Base-by-base conservation (phyloP, 2,797 vertebrate species). In the Molossus alvarezi region DNA sequence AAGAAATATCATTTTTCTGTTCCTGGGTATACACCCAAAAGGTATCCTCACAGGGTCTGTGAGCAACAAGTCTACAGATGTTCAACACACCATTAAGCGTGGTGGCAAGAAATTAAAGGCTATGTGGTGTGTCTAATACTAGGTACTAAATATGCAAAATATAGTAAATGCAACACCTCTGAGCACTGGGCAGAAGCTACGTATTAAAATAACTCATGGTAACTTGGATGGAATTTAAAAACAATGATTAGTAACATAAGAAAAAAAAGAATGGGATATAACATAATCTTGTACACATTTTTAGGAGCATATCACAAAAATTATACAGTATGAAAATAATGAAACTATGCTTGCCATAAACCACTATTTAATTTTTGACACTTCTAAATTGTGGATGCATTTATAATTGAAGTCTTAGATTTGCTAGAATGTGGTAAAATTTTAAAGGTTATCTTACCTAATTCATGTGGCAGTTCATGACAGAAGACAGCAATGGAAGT, bases 401-500 rank as follows among this genome's bases (percentile, higher is more conserved):
- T 81, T 88, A 45, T 14, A 77, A 92, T 13, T 27, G 72, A 85
- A 29, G 27, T 82, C 57, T 86, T 27, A 89, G 5, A 17, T 25
- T 13, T 29, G 64, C 82, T 21, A 37, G 62, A 69, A 80, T 37
- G 64, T 51, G 75, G 27, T 37, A 72, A 76, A 62, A 81, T 12
- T 23, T 15, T 81, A 33, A 80, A 85, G 60, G 41, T 51, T 41
- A 9, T 10, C 13, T 97, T 98, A 99, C 99, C 99, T 77, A 99
- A 99, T 98, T 99, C 99, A 96, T 99, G 99, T 95, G 99, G 99
- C 97, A 99, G 99, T 96, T 99, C 99, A 0, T 99, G 99, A 98
- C 99, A 99, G 98, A 99, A 99, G 76, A 99, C 99, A 5, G 99
- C 99, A 96, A 99, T 99, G 4, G 99, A 99, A 3, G 99, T 99